Conservation (phyloP, 2,113 vertebrate species). For the Syngnathus scovelli region DNA sequence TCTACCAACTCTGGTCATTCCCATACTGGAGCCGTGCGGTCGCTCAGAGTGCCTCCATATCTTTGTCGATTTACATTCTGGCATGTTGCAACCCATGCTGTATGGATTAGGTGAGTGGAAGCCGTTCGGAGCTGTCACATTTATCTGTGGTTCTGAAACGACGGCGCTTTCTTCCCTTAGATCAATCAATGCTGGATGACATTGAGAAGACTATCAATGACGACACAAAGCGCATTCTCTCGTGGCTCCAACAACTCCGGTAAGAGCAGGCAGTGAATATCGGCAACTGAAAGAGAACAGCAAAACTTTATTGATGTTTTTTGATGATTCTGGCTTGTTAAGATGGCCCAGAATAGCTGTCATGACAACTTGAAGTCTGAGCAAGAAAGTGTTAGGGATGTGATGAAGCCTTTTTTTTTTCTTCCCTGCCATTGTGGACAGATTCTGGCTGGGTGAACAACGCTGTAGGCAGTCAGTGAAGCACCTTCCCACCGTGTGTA, state of each 20-base stretch:
- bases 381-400: constrained; percentile 2
- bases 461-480: constrained; percentile 97
- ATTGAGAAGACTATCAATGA: constrained; percentile 95
- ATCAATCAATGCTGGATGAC: constrained; percentile 89
- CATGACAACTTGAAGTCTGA: constrained; percentile 18
- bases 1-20: constrained; percentile 90
- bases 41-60: constrained; percentile 96
- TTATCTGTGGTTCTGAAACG: not conserved
- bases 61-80: constrained; percentile 97
- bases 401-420: not conserved
- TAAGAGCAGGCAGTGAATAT: constrained; percentile 49
- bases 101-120: constrained; percentile 87
- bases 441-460: constrained; percentile 98
- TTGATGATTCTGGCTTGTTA: constrained; percentile 14
- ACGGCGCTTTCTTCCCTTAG: constrained; percentile 58
- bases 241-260: constrained; percentile 95
- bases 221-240: constrained; percentile 90
- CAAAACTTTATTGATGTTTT: not conserved
- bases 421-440: constrained; percentile 41
- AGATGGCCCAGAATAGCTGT: constrained; percentile 7
- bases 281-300: not conserved
- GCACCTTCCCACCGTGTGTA: constrained; percentile 91
- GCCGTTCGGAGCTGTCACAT: not conserved
- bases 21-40: constrained; percentile 92
- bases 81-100: constrained; percentile 96